Evolutionary conservation across 2,113 vertebrate genomes (phyloP).

Genomic region (Rhizomys pruinosus): DNA sequence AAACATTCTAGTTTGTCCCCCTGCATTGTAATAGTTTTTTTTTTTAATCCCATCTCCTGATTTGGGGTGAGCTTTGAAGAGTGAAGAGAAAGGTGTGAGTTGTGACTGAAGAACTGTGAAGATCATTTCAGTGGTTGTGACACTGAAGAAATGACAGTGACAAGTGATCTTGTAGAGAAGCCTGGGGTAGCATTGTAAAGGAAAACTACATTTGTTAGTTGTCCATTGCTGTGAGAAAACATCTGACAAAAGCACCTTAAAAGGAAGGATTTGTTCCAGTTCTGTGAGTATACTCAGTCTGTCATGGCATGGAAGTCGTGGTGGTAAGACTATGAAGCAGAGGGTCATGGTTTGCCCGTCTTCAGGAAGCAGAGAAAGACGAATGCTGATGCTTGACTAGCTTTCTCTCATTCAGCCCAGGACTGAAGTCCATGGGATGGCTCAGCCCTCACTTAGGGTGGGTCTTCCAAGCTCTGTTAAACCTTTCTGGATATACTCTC

Average conservation of each 20-base stretch:
- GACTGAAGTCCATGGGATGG: background rate
- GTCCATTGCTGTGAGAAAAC: background rate
- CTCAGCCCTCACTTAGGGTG: background rate
- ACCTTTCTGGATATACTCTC: background rate
- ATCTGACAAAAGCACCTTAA: background rate
- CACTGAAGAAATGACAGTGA: too few relatives aligned
- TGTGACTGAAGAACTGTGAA: background rate
- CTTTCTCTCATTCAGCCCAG: background rate
- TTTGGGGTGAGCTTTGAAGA: background rate
- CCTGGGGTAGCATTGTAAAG: background rate
- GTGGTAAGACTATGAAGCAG: background rate
- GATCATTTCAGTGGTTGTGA: background rate
- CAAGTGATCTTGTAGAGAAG: background rate
- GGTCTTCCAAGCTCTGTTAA: background rate
- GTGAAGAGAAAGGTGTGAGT: background rate
- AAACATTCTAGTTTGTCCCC: background rate
- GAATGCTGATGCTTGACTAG: background rate
- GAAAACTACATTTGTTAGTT: background rate
- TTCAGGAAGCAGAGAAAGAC: background rate
- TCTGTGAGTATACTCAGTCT: background rate
- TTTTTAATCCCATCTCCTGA: background rate
- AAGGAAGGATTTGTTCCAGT: background rate
- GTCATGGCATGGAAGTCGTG: too few relatives aligned
- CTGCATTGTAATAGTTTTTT: background rate
- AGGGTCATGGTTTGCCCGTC: background rate